Percentiles rank a stretch among this genome's conserved stretches.
These are phyloP conservation scores for Yponomeuta evonymella DNA, from an alignment of 2,888 invertebrate species.

Conservation along the genomic window DNA sequence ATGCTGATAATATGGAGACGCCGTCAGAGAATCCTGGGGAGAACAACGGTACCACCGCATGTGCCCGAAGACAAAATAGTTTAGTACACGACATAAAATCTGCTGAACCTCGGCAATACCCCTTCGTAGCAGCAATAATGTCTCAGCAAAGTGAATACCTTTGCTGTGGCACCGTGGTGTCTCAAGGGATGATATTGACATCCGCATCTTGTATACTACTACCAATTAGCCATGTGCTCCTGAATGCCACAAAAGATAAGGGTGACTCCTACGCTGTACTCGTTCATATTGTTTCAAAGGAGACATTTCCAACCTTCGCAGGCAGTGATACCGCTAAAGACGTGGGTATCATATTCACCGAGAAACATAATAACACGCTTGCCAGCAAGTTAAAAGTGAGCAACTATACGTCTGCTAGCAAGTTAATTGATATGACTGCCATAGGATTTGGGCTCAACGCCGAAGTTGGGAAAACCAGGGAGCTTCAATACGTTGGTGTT, in stretches of 20 bases:
- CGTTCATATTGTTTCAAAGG: conserved; percentile 48
- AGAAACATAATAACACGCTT: conserved; percentile 48
- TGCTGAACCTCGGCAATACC: conserved; percentile 49
- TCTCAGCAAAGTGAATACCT: conserved; percentile 56
- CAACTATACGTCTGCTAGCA: conserved; percentile 41
- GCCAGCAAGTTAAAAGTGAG: conserved; percentile 52
- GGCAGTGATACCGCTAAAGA: conserved; percentile 43
- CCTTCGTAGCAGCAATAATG: conserved; percentile 60
- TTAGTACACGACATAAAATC: conserved; percentile 52
- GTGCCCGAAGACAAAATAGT: conserved; percentile 49
- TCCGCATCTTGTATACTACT: conserved; percentile 47
- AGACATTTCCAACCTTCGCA: conserved; percentile 52
- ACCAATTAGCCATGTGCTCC: conserved; percentile 46
- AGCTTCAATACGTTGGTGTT: conserved; percentile 37
- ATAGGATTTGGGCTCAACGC: conserved; percentile 61
- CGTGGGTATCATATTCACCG: conserved; percentile 55
- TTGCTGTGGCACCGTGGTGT: conserved; percentile 55
- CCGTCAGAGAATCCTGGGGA: neutral
- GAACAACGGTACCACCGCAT: conserved; percentile 33
- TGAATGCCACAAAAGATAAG: conserved; percentile 52
- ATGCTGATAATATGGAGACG: neutral
- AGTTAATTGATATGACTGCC: conserved; percentile 44
- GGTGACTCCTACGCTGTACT: conserved; percentile 40
- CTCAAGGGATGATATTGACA: conserved; percentile 57
- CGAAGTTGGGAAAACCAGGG: conserved; percentile 25